A percentile compares a stretch with the other conserved stretches of the same genome.
phyloP scores from a whole-genome alignment of 1,140 invertebrate species.

The Zaprionus africanus region DNA sequence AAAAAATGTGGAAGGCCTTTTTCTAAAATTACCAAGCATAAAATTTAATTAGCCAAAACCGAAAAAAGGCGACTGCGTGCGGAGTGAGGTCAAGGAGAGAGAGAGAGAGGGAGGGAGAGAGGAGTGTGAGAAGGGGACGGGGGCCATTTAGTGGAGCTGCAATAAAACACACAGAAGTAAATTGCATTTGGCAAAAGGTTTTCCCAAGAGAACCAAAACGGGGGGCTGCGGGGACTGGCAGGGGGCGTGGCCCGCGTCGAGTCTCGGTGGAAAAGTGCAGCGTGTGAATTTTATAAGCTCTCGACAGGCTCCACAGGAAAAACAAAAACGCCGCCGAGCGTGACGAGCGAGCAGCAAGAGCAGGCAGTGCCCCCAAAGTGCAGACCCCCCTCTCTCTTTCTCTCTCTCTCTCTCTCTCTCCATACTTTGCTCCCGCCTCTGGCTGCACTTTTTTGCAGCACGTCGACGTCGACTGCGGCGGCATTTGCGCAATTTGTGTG shows the following conservation, averaged over 20 bases:
- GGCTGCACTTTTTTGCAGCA: conserved; percentile 51
- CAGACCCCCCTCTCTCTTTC: too few relatives aligned
- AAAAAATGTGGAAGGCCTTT: conserved; percentile 57
- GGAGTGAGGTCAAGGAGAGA: background rate
- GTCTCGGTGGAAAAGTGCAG: conserved; percentile 54
- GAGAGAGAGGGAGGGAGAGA: background rate
- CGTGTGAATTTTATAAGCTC: conserved; percentile 79
- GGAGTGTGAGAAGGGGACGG: background rate
- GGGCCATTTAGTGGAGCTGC: conserved; percentile 27
- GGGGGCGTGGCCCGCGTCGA: conserved; percentile 6
- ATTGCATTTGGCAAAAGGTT: conserved; percentile 67
- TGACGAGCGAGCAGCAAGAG: conserved; percentile 37
- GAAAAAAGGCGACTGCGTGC: conserved; percentile 60
- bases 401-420: conserved; percentile 4
- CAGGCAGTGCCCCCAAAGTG: background rate
- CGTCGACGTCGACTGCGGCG: conserved; percentile 43
- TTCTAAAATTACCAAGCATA: conserved; percentile 81
- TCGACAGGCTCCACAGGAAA: conserved; percentile 35
- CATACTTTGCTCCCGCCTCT: background rate
- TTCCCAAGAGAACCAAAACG: background rate
- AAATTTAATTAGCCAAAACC: conserved; percentile 83
- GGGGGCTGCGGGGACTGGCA: background rate
- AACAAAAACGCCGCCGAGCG: conserved; percentile 54
- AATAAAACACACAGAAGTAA: conserved; percentile 62
- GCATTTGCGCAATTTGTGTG: conserved; percentile 72